Conservation (phyloP, 2,888 invertebrate species). For the Cecidostiba fungosa region DNA sequence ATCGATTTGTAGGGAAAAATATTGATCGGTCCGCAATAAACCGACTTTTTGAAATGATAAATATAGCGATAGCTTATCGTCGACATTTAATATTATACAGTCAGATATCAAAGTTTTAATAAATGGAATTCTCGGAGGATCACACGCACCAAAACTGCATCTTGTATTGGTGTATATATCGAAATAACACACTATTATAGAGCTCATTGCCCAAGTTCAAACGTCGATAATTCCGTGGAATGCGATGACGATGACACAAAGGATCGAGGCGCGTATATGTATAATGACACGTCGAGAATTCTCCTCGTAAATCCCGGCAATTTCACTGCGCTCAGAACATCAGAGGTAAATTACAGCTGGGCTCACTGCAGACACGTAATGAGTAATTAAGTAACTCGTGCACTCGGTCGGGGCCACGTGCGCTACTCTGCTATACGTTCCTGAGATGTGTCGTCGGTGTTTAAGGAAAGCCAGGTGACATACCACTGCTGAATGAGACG, state of each 20-base stretch:
- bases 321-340: background rate
- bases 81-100: too few relatives aligned
- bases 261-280: background rate
- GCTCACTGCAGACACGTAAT: constrained; percentile 17
- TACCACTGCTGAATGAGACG: background rate
- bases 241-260: background rate
- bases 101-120: too few relatives aligned
- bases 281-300: background rate
- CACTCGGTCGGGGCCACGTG: constrained; percentile 40
- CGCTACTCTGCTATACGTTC: background rate
- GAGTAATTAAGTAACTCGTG: constrained; percentile 54
- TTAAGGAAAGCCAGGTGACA: background rate
- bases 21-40: too few relatives aligned
- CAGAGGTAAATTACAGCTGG: background rate
- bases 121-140: too few relatives aligned
- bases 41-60: too few relatives aligned
- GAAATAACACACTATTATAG: background rate
- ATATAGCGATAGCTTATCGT: too few relatives aligned
- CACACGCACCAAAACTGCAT: too few relatives aligned
- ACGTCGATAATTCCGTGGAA: constrained; percentile 33
- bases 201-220: background rate
- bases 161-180: background rate
- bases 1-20: background rate
- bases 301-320: constrained; percentile 30
- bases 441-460: background rate